phyloP scores from a whole-genome alignment of 2,797 vertebrate genomes.

The Darevskia mixta region DNA sequence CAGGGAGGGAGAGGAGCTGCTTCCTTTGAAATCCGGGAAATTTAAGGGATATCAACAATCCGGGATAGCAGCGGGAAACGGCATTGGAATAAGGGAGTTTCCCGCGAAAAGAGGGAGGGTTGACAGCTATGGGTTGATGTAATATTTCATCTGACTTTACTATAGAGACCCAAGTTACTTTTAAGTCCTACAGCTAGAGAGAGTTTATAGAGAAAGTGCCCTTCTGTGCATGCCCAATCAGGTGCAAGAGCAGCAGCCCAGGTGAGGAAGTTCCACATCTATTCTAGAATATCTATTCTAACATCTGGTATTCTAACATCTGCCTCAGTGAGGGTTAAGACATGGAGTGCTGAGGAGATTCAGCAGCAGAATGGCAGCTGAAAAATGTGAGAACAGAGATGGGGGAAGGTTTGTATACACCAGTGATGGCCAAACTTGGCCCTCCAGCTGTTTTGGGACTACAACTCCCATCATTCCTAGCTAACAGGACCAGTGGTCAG shows the following conservation, averaged over 20 bases:
- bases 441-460: too few species aligned
- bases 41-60: too few species aligned
- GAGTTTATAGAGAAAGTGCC: background rate
- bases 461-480: too few species aligned
- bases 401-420: background rate
- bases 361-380: background rate
- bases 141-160: constrained; percentile 7
- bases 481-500: too few species aligned
- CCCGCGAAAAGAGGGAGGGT: too few species aligned
- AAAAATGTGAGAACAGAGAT: background rate
- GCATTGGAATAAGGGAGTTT: too few species aligned
- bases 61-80: too few species aligned
- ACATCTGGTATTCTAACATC: background rate
- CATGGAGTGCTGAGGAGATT: background rate
- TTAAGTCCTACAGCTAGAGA: background rate
- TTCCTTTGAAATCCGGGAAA: too few species aligned
- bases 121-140: too few species aligned
- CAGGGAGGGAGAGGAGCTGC: too few species aligned
- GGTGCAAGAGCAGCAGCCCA: background rate
- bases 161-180: background rate
- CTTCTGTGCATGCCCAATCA: background rate
- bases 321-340: background rate
- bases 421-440: too few species aligned
- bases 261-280: background rate
- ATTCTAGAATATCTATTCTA: too few species aligned